Base-by-base conservation (phyloP, 2,113 vertebrate species). In the Corythoichthys haematopterus region DNA sequence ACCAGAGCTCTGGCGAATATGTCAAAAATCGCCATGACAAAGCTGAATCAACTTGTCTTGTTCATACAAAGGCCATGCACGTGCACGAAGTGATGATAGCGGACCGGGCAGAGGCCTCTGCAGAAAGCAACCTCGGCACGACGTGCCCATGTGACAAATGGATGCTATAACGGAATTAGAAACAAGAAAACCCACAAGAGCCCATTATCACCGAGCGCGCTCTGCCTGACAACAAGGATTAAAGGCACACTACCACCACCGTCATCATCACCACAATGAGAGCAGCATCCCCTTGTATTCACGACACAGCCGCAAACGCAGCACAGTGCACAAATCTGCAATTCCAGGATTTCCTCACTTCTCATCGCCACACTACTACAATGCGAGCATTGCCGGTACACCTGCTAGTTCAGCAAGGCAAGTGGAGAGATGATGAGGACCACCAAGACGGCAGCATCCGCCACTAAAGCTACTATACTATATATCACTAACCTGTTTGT, bases 401-500 rank as follows among this genome's bases (percentile, higher is more conserved):
- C 40, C 6, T 33, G 60, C 40, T 33, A 62, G 4, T 40, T 47
- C 43, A 62, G n/a, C 20, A 33, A 46, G 20, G 38, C 59, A 45
- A 12, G 33, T 57, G 55, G 28, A 2, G 53, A 20, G 55, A 57
- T 36, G 55, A 57, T 33, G 11, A 57, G 13, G 55, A 36, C 55
- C 55, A 15, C 6, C 12, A 35, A 13, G 33, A 4, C 52, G 2
- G 12, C 55, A 35, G 55, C 55, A 14, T 55, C 52, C 20, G 20
- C 20, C 52, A 28, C 52, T 12, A 37, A 14, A 12, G 52, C 52
- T 33, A 55, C 52, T 8, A 43, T 53, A 16, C 9, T 37, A 2
- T 7, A 15, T 16, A n/a, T 20, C 79, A 94, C 95, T 86, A 80
- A 99, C 97, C 97, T 97, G 97, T 99, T 94, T 99, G 97, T 91